A percentile compares a stretch with the other conserved stretches of the same genome.
Evolutionary conservation across 2,113 vertebrate species (phyloP).

Genomic region (Amblyornis subalaris): DNA sequence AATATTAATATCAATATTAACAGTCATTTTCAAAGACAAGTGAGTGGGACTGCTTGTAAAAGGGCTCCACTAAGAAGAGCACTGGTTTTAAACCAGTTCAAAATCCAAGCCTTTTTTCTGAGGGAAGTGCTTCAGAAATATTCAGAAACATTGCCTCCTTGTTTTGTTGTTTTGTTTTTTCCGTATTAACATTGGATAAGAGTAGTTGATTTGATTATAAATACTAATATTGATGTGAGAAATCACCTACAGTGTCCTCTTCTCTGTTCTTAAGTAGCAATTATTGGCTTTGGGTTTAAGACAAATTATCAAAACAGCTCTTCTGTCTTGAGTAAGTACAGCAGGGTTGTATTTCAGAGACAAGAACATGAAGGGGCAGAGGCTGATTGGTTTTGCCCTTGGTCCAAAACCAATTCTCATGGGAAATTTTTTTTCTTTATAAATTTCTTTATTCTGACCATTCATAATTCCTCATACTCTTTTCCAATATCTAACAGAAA

Average conservation of each 20-base stretch:
- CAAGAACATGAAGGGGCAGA: background rate
- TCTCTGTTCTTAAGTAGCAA: background rate
- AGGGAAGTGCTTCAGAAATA: background rate
- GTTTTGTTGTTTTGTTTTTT: background rate
- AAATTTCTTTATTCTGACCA: background rate
- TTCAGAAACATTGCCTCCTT: background rate
- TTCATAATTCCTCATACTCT: background rate
- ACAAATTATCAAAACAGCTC: background rate
- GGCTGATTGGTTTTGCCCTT: background rate
- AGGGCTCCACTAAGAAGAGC: background rate
- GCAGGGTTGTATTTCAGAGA: background rate
- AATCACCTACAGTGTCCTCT: background rate
- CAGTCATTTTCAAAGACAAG: background rate
- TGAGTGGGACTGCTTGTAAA: background rate
- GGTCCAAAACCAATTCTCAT: background rate
- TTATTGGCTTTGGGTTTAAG: background rate
- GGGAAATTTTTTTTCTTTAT: background rate
- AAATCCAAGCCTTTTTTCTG: constrained; percentile 28
- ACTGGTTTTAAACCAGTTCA: background rate
- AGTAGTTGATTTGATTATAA: background rate
- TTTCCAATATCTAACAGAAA: background rate
- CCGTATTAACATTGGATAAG: background rate
- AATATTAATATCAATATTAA: background rate
- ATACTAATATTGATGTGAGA: background rate
- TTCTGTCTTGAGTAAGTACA: background rate